phyloP scores from a whole-genome alignment of 2,113 vertebrate species.

The Pogonocichla stellata region DNA sequence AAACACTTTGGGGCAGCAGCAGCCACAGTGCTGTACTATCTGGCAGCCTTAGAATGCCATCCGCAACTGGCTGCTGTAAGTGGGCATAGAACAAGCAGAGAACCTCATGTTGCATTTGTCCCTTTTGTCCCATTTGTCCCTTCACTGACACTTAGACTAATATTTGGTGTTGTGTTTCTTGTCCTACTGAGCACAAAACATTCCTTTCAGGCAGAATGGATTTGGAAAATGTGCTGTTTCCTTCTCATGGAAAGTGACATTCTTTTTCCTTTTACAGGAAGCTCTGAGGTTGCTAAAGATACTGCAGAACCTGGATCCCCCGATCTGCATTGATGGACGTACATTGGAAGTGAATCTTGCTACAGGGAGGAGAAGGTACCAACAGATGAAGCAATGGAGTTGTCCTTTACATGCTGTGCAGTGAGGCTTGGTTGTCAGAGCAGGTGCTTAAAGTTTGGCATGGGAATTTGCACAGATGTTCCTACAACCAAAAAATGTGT shows the following conservation, averaged over 20 bases:
- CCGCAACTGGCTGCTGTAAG: not conserved
- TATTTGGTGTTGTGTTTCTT: not conserved
- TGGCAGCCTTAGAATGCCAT: not conserved
- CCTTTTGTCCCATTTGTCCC: not conserved
- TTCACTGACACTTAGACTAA: not conserved
- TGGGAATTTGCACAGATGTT: not conserved
- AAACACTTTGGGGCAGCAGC: not conserved
- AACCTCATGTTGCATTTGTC: not conserved
- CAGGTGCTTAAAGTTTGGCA: not conserved
- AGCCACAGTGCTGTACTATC: not conserved
- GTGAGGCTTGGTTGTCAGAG: not conserved
- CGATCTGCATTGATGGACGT: constrained; percentile 91
- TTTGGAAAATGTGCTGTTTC: not conserved
- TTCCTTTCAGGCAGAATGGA: not conserved
- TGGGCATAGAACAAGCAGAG: not conserved
- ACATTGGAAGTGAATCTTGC: constrained; percentile 91
- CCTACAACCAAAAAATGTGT: not conserved
- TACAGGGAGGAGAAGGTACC: constrained; percentile 79
- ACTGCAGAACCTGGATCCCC: constrained; percentile 87
- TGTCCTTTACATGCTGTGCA: not conserved
- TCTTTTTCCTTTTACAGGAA: constrained; percentile 78
- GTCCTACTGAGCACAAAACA: not conserved
- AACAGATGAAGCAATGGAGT: not conserved
- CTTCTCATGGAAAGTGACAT: not conserved
- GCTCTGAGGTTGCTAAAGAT: constrained; percentile 90